These are phyloP conservation scores for Drosophila truncata DNA, from an alignment of 1,140 invertebrate species.

Conservation along the genomic window DNA sequence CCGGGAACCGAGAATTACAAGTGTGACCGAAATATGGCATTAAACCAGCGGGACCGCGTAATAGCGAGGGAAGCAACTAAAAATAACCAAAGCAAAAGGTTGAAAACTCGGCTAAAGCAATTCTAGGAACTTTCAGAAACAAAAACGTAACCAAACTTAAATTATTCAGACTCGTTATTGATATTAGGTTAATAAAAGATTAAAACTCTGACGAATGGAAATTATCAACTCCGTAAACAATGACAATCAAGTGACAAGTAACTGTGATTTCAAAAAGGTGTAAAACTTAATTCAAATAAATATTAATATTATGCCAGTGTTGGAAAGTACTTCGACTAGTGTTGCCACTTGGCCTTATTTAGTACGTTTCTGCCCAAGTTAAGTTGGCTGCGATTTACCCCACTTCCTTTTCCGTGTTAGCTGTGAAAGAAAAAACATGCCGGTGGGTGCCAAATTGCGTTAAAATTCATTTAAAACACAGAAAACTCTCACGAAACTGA, in stretches of 20 bases:
- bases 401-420: constrained; percentile 85
- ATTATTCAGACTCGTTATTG: background rate
- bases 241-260: background rate
- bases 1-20: constrained; percentile 14
- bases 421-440: constrained; percentile 85
- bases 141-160: background rate
- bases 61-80: background rate
- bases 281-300: background rate
- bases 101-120: background rate
- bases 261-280: background rate
- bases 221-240: no score
- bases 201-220: background rate
- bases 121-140: background rate
- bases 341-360: constrained; percentile 31
- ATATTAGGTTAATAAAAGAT: background rate
- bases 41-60: background rate
- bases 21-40: background rate
- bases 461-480: constrained; percentile 69
- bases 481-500: constrained; percentile 37
- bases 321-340: background rate
- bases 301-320: background rate
- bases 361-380: constrained; percentile 35
- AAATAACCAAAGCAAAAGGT: background rate
- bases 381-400: constrained; percentile 77
- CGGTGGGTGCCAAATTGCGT: constrained; percentile 79